Evolutionary conservation across 2,113 vertebrate genomes (phyloP).

Genomic region (Labeo rohita): DNA sequence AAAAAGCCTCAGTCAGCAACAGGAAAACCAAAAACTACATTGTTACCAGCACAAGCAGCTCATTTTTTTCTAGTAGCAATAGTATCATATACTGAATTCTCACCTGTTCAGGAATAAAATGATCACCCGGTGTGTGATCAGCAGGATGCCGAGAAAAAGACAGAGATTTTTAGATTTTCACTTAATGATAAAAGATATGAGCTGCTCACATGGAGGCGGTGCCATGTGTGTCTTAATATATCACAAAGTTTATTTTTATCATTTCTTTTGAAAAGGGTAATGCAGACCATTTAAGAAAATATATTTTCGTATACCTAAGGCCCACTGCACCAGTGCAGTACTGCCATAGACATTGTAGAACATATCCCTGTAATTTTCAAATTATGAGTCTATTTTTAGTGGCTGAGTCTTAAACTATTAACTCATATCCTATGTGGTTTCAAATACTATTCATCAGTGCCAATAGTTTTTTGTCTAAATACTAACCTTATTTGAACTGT

Average conservation of each 20-base stretch:
- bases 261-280: neutral
- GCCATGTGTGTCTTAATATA: neutral
- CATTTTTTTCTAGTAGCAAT: constrained; percentile 30
- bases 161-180: neutral
- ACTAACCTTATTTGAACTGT: too few species aligned
- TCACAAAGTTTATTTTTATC: neutral
- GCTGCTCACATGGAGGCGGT: neutral
- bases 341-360: neutral
- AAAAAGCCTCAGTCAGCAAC: constrained; percentile 59
- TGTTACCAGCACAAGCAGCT: constrained; percentile 34
- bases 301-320: neutral
- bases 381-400: neutral
- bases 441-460: neutral
- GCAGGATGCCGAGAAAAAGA: neutral
- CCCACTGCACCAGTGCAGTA: neutral
- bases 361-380: neutral
- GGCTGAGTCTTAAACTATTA: neutral
- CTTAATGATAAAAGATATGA: neutral
- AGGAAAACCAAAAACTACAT: constrained; percentile 10
- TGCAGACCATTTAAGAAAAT: neutral
- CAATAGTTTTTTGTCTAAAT: neutral
- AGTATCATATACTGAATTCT: neutral
- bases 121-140: neutral
- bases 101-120: neutral
- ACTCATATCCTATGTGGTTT: neutral